Evolutionary conservation across 2,888 invertebrate genomes (phyloP).

Genomic region (Papilio gigon): DNA sequence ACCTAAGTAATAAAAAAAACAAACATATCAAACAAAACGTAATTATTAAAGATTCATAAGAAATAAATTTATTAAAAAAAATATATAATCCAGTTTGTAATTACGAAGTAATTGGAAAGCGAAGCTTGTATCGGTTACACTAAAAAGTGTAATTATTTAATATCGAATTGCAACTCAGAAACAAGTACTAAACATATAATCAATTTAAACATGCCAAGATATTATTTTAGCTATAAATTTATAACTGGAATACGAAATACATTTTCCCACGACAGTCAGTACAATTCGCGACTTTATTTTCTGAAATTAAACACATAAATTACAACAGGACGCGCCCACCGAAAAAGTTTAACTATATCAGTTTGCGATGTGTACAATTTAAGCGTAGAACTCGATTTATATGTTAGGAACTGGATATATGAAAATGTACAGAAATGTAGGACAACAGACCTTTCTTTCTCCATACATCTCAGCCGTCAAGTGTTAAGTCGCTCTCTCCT

Average conservation of each 20-base stretch:
- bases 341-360: constrained; percentile 16
- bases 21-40: no score
- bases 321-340: constrained; percentile 49
- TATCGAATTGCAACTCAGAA: no score
- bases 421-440: not conserved
- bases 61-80: no score
- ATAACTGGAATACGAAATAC: constrained; percentile 66
- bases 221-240: constrained; percentile 78
- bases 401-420: not conserved
- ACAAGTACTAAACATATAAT: constrained; percentile 38
- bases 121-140: no score
- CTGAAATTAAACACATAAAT: constrained; percentile 81
- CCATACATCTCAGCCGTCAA: no score
- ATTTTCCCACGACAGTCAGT: constrained; percentile 74
- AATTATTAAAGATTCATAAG: no score
- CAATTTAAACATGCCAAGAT: constrained; percentile 54
- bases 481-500: no score
- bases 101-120: no score
- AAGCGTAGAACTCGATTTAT: not conserved
- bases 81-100: not conserved
- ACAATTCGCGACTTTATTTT: constrained; percentile 69
- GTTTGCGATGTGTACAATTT: not conserved
- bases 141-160: no score
- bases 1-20: no score
- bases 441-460: no score